A percentile compares a stretch with the other conserved stretches of the same genome.
phyloP scores from a whole-genome alignment of 2,113 vertebrate genomes.

The Thryonomys swinderianus region DNA sequence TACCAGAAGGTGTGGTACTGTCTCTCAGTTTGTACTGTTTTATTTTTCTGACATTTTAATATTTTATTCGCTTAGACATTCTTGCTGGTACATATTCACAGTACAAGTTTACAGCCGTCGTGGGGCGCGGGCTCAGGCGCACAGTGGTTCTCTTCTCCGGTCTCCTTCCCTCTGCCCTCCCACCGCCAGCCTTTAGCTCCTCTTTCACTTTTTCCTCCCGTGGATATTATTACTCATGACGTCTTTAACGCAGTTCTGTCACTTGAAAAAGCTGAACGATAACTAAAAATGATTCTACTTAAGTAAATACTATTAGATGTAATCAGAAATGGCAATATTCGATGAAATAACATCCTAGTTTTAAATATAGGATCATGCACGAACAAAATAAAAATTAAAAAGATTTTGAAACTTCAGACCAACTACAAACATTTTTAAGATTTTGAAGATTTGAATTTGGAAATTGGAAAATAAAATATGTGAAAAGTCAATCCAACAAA shows the following conservation, averaged over 20 bases:
- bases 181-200: not conserved
- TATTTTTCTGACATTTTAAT: not conserved
- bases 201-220: not conserved
- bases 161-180: not conserved
- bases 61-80: not conserved
- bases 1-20: not conserved
- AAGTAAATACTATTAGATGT: not conserved
- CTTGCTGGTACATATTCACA: not conserved
- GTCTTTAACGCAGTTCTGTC: not conserved
- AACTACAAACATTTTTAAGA: not conserved
- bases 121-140: not conserved
- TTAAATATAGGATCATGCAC: not conserved
- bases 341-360: not conserved
- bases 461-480: constrained; percentile 1
- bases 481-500: not conserved
- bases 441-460: not conserved
- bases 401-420: not conserved
- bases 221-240: not conserved
- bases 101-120: not conserved
- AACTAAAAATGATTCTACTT: not conserved
- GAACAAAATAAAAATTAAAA: not conserved
- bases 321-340: not conserved
- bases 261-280: not conserved
- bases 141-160: not conserved
- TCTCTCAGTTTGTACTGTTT: not conserved